A percentile compares a stretch with the other conserved stretches of the same genome.
phyloP scores from a whole-genome alignment of 2,113 vertebrate genomes.

The Nyctereutes procyonoides region DNA sequence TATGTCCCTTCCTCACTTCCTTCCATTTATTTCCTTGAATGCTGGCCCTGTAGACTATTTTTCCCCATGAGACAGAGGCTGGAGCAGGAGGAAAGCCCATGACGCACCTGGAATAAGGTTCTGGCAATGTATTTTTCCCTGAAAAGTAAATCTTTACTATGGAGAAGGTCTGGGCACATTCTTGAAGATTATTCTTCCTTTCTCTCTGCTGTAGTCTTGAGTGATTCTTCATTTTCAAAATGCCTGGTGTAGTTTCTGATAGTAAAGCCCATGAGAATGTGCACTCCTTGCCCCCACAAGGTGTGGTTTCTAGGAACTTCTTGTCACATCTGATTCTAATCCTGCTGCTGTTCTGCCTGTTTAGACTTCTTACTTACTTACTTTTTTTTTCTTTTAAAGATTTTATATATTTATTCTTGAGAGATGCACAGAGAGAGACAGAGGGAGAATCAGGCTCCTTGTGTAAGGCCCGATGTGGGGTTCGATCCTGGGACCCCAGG shows the following conservation, averaged over 20 bases:
- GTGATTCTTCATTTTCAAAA: too few species aligned
- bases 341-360: too few species aligned
- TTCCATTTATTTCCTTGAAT: neutral
- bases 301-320: neutral
- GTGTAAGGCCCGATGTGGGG: too few species aligned
- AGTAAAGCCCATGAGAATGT: neutral
- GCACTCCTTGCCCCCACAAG: neutral
- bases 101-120: neutral
- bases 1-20: neutral
- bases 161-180: neutral
- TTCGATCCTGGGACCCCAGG: too few species aligned
- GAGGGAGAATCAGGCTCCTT: too few species aligned
- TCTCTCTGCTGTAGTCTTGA: accelerated
- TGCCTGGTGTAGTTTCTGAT: neutral
- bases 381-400: too few species aligned
- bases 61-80: neutral
- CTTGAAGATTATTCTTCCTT: neutral
- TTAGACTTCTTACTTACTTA: too few species aligned
- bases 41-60: too few species aligned
- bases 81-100: too few species aligned
- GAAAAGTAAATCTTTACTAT: neutral
- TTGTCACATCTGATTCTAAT: too few species aligned
- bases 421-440: too few species aligned
- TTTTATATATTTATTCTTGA: too few species aligned
- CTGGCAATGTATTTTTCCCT: neutral